phyloP scores from a whole-genome alignment of 2,113 vertebrate genomes.

The Epinephelus fuscoguttatus region DNA sequence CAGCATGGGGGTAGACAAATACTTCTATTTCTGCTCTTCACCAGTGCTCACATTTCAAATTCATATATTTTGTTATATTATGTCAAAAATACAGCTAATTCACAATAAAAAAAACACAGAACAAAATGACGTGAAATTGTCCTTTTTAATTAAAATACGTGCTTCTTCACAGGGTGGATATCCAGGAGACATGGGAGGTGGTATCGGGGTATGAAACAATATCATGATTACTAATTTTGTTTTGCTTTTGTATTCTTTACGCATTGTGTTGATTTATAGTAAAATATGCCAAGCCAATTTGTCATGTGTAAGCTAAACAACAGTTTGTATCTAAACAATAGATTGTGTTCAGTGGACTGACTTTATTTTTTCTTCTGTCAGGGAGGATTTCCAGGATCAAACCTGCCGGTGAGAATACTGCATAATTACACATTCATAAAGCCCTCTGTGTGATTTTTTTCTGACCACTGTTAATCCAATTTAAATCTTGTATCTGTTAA shows the following conservation, averaged over 20 bases:
- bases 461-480: neutral
- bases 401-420: slow-evolving; percentile 73
- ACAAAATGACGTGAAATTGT: accelerated
- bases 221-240: accelerated
- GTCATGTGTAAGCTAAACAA: neutral
- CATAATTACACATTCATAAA: neutral
- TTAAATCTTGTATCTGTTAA: neutral
- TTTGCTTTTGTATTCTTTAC: neutral
- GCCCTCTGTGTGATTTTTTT: neutral
- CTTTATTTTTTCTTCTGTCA: slow-evolving; percentile 9
- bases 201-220: slow-evolving; percentile 58
- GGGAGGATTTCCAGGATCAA: slow-evolving; percentile 74
- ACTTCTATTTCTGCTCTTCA: neutral
- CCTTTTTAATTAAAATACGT: neutral
- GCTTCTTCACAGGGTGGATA: slow-evolving; percentile 58
- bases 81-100: neutral
- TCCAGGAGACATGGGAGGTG: slow-evolving; percentile 67
- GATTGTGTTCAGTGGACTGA: neutral
- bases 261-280: neutral
- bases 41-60: neutral
- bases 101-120: neutral
- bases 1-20: slow-evolving; percentile 54
- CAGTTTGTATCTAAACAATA: neutral
- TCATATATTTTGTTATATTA: neutral
- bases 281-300: neutral